Evolutionary conservation across 2,113 vertebrate species (phyloP).

Genomic region (Galbula dea): DNA sequence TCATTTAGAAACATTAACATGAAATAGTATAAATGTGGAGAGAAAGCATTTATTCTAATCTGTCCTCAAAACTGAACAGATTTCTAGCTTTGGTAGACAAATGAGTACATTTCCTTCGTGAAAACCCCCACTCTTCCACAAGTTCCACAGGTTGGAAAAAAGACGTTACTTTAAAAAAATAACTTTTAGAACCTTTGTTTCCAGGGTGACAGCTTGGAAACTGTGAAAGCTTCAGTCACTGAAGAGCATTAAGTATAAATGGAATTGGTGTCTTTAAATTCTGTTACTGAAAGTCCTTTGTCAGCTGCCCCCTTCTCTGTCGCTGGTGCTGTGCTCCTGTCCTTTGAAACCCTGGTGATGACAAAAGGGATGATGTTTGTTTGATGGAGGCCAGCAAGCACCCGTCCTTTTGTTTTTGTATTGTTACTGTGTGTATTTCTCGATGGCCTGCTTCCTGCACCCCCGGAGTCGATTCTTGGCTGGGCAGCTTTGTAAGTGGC

Average conservation of each 20-base stretch:
- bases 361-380: too few species aligned
- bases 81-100: background rate
- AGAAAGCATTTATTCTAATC: background rate
- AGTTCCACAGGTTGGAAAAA: background rate
- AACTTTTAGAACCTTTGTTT: background rate
- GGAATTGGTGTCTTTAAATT: background rate
- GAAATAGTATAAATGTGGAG: background rate
- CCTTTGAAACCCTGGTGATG: too few species aligned
- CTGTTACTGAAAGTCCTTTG: background rate
- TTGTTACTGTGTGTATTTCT: background rate
- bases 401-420: background rate
- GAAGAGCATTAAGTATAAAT: background rate
- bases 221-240: background rate
- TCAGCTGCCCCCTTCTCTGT: background rate
- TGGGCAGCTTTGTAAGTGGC: background rate
- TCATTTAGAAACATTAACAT: background rate
- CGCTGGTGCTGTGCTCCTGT: background rate
- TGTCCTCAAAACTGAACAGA: rapidly evolving
- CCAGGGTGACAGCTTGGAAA: background rate
- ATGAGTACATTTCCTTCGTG: background rate
- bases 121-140: background rate
- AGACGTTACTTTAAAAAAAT: background rate
- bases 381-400: background rate
- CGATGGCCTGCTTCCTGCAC: background rate
- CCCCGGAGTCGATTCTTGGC: background rate